Evolutionary conservation across 2,888 invertebrate genomes (phyloP).

Genomic region (Camponotus fellah): DNA sequence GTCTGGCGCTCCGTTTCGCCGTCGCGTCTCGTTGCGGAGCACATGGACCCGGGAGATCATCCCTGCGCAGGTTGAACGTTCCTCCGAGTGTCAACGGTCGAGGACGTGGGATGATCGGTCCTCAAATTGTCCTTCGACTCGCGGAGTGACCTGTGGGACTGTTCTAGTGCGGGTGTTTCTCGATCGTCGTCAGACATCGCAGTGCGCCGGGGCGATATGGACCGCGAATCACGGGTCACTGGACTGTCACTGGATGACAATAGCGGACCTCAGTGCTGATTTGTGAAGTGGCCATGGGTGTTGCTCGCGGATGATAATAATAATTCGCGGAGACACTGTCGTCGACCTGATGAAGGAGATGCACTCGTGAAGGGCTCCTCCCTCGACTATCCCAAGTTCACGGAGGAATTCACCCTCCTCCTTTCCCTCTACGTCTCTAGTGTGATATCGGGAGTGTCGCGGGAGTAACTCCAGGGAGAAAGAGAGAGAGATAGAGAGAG

Average conservation of each 20-base stretch:
- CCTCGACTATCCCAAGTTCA: constrained; percentile 41
- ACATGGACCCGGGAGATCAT: constrained; percentile 23
- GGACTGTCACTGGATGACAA: constrained; percentile 41
- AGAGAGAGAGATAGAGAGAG: constrained; percentile 15
- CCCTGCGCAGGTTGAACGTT: constrained; percentile 40
- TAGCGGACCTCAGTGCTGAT: constrained; percentile 54
- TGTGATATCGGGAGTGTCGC: constrained; percentile 43
- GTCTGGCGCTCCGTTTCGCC: constrained; percentile 52
- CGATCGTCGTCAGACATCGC: not conserved
- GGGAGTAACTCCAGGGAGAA: constrained; percentile 38
- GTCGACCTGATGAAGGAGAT: constrained; percentile 48
- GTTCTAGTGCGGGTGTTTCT: constrained; percentile 58
- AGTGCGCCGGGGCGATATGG: constrained; percentile 37
- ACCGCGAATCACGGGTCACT: constrained; percentile 14
- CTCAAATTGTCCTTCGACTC: not conserved
- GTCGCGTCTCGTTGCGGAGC: constrained; percentile 42
- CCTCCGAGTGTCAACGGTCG: constrained; percentile 27
- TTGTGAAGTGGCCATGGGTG: constrained; percentile 70
- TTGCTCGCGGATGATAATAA: constrained; percentile 39
- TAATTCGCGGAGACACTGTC: constrained; percentile 31
- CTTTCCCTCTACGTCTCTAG: constrained; percentile 32
- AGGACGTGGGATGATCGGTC: constrained; percentile 6
- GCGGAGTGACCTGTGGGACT: constrained; percentile 46
- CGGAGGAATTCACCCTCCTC: constrained; percentile 26
- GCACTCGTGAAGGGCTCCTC: constrained; percentile 66